Conservation (phyloP, 2,113 vertebrate species). For the Thymallus thymallus region DNA sequence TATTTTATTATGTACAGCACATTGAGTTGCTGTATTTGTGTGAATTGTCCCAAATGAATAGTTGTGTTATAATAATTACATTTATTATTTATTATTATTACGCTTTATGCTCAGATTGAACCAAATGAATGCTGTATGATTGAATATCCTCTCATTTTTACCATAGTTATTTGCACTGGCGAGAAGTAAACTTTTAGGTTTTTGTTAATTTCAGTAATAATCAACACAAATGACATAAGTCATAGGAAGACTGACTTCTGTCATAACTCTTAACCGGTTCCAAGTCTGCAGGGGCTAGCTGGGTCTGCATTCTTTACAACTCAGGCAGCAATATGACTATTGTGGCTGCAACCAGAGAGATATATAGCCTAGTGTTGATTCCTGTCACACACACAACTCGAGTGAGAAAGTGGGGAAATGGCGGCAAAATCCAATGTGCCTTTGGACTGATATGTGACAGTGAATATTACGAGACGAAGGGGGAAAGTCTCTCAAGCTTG, state of each 20-base stretch:
- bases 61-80: too few relatives aligned
- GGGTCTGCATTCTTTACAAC: background rate
- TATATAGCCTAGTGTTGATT: constrained; percentile 27
- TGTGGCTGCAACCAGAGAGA: constrained; percentile 25
- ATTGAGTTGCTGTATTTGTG: too few relatives aligned
- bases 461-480: constrained; percentile 33
- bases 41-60: too few relatives aligned
- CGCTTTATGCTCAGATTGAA: too few relatives aligned
- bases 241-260: background rate
- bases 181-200: too few relatives aligned
- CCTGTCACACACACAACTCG: constrained; percentile 27
- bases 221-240: background rate
- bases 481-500: constrained; percentile 47
- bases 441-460: constrained; percentile 49
- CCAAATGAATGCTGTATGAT: too few relatives aligned
- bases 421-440: constrained; percentile 32
- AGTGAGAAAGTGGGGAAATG: constrained; percentile 47
- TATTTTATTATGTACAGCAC: too few relatives aligned
- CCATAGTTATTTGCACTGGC: too few relatives aligned
- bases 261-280: too few relatives aligned
- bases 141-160: too few relatives aligned
- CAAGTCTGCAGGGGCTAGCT: too few relatives aligned
- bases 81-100: too few relatives aligned
- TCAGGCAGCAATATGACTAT: constrained; percentile 10
- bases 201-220: background rate